phyloP scores from a whole-genome alignment of 2,113 vertebrate species.

The Lepisosteus oculatus region DNA sequence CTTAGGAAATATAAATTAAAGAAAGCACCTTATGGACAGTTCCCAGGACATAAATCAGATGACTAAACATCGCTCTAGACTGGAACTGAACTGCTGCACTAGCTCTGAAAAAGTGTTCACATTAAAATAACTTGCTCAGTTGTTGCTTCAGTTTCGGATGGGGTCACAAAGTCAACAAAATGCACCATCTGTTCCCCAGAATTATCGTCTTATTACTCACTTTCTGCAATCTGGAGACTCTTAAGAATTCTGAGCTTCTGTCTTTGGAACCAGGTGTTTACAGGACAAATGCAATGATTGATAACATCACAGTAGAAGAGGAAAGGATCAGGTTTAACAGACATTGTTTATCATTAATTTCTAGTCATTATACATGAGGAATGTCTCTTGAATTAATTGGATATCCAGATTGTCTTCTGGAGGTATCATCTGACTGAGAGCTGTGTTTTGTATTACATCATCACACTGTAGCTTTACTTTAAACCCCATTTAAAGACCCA shows the following conservation, averaged over 20 bases:
- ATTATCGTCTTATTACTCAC: not conserved
- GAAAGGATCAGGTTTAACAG: conserved; percentile 11
- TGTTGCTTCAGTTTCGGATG: conserved; percentile 1
- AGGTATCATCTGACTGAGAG: not conserved
- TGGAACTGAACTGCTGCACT: not conserved
- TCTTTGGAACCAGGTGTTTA: conserved; percentile 10
- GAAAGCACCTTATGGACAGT: conserved; percentile 1
- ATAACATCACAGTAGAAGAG: conserved; percentile 16
- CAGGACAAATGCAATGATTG: conserved; percentile 14
- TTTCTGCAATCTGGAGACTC: conserved; percentile 6
- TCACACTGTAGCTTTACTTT: no score
- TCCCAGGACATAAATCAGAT: conserved; percentile 7
- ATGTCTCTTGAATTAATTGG: conserved; percentile 5
- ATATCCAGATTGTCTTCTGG: conserved; percentile 5
- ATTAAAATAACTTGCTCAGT: conserved; percentile 1
- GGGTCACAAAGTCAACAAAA: conserved; percentile 4
- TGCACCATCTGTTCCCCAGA: conserved; percentile 20
- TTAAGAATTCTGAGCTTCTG: conserved; percentile 9
- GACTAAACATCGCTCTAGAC: not conserved
- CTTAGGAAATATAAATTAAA: conserved; percentile 1
- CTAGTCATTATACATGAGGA: conserved; percentile 12
- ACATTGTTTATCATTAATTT: conserved; percentile 25
- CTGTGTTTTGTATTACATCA: no score
- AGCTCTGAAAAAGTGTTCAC: conserved; percentile 11
- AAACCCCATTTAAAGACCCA: no score